phyloP scores from a whole-genome alignment of 2,888 invertebrate genomes.

The Chydorus sphaericus region DNA sequence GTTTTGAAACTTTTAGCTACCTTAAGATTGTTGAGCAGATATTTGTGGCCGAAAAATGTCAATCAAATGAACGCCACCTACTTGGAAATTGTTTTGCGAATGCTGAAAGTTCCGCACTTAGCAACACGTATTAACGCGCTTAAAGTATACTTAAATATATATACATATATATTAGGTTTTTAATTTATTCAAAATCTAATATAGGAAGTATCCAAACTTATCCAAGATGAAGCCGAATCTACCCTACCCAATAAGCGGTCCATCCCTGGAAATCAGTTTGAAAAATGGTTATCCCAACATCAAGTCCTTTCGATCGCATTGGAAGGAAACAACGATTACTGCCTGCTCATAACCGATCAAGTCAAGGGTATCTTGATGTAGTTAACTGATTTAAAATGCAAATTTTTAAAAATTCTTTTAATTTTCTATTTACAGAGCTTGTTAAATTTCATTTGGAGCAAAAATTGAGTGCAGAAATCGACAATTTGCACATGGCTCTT shows the following conservation, averaged over 20 bases:
- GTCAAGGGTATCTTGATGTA: constrained; percentile 23
- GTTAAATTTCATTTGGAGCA: too few species aligned
- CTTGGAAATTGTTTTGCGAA: constrained; percentile 29
- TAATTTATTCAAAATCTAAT: background rate
- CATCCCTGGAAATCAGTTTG: constrained; percentile 25
- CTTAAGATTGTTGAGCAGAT: constrained; percentile 30
- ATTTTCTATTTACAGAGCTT: constrained; percentile 23
- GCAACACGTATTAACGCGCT: constrained; percentile 36
- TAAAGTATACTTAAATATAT: constrained; percentile 24
- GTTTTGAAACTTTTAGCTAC: constrained; percentile 28
- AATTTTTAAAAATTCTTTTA: background rate
- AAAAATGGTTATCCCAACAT: constrained; percentile 33
- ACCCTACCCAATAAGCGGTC: constrained; percentile 13
- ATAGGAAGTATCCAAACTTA: constrained; percentile 14
- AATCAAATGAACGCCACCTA: constrained; percentile 28
- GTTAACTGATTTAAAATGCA: background rate
- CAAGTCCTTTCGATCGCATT: constrained; percentile 32
- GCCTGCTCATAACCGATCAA: constrained; percentile 36
- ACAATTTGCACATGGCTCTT: constrained; percentile 36
- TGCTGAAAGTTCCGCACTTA: constrained; percentile 35
- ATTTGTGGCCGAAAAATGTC: constrained; percentile 30
- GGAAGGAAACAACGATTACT: constrained; percentile 34
- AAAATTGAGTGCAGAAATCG: too few species aligned
- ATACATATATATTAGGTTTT: background rate
- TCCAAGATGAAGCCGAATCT: constrained; percentile 15